phyloP scores from a whole-genome alignment of 53 echinoderm and acorn worm genomes.

The Luidia sarsii region DNA sequence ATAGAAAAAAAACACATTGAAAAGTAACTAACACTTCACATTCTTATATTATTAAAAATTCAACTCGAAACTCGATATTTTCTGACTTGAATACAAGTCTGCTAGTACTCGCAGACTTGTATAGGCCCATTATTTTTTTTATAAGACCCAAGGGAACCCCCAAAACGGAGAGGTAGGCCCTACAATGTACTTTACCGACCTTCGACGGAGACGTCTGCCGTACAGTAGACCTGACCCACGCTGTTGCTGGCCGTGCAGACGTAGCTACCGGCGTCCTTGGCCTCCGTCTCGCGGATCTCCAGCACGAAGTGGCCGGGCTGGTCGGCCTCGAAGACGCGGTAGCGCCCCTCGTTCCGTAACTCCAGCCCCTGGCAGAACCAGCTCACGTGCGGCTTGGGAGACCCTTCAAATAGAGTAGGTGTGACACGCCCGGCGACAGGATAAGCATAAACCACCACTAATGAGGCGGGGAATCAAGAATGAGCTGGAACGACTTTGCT shows the following conservation, averaged over 20 bases:
- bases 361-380: conserved; percentile 68
- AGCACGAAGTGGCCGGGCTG: conserved; percentile 45
- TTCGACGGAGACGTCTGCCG: conserved; percentile 68
- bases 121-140: too few species aligned
- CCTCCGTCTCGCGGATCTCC: conserved; percentile 53
- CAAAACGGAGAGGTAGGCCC: too few species aligned
- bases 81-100: background rate
- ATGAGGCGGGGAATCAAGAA: too few species aligned
- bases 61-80: background rate
- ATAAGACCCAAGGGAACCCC: too few species aligned
- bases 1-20: too few species aligned
- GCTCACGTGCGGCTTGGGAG: conserved; percentile 68
- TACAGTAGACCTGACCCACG: conserved; percentile 72
- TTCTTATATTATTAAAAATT: background rate
- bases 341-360: conserved; percentile 63
- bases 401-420: conserved; percentile 51
- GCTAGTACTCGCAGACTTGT: too few species aligned
- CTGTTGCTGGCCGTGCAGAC: conserved; percentile 73
- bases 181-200: too few species aligned
- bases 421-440: too few species aligned
- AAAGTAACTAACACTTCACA: too few species aligned
- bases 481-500: too few species aligned
- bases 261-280: conserved; percentile 66
- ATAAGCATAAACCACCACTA: too few species aligned
- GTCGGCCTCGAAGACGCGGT: conserved; percentile 46